These are phyloP conservation scores for Sceliomorpha sp. DNA, from an alignment of 2,888 invertebrate species.

Conservation along the genomic window DNA sequence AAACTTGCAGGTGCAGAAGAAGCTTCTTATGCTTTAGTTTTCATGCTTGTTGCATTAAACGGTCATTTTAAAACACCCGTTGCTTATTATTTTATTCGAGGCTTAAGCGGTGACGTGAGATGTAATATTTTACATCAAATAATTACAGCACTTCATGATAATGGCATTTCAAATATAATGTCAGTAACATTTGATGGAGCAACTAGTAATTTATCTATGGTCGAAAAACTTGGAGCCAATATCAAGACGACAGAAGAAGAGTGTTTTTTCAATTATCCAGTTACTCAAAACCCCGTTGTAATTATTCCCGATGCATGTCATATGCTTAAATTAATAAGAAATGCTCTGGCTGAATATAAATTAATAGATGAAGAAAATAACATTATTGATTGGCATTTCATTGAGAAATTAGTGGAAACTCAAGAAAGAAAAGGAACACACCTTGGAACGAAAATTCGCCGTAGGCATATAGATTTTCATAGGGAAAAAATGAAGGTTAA, in stretches of 20 bases:
- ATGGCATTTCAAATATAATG: constrained; percentile 52
- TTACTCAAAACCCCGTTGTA: constrained; percentile 13
- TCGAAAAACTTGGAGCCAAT: constrained; percentile 40
- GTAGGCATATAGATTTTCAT: constrained; percentile 10
- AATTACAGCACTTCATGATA: constrained; percentile 43
- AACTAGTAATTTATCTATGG: constrained; percentile 57
- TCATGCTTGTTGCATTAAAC: constrained; percentile 61
- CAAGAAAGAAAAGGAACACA: constrained; percentile 18
- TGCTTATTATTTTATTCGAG: constrained; percentile 65
- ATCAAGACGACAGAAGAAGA: constrained; percentile 5
- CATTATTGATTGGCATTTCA: constrained; percentile 16
- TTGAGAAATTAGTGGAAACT: constrained; percentile 11
- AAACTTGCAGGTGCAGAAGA: too few species aligned
- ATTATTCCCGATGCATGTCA: constrained; percentile 28
- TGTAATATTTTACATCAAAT: constrained; percentile 56
- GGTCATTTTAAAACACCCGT: constrained; percentile 63
- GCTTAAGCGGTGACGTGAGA: constrained; percentile 59
- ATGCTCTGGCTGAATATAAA: constrained; percentile 2
- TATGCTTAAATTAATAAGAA: constrained; percentile 31
- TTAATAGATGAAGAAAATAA: constrained; percentile 10
- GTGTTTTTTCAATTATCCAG: constrained; percentile 20
- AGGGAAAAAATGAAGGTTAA: constrained; percentile 12
- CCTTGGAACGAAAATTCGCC: constrained; percentile 18
- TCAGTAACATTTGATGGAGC: constrained; percentile 66
- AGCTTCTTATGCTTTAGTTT: constrained; percentile 63